phyloP scores from a whole-genome alignment of 2,888 invertebrate species.

The Lumbricus terrestris region DNA sequence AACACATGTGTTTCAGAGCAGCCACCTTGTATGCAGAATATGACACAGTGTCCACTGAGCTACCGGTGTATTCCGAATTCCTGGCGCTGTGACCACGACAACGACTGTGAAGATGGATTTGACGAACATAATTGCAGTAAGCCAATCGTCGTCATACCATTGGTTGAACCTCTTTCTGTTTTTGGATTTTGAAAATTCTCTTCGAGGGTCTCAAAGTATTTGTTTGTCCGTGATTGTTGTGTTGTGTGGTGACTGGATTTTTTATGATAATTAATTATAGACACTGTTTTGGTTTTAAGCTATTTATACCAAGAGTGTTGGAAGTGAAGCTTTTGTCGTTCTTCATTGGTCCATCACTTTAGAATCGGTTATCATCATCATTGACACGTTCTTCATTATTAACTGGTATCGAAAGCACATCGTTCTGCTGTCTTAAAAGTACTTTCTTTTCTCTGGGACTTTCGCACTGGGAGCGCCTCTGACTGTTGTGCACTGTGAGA shows the following conservation, averaged over 20 bases:
- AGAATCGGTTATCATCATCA: too few relatives aligned
- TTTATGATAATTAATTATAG: background rate
- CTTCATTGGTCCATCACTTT: too few relatives aligned
- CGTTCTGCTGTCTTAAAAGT: too few relatives aligned
- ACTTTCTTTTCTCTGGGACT: too few relatives aligned
- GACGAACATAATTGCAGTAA: conserved; percentile 65
- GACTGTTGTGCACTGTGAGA: too few relatives aligned
- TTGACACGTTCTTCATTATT: too few relatives aligned
- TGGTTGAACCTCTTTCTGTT: background rate
- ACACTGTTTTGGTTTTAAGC: background rate
- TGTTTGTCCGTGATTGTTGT: background rate
- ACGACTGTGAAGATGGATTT: conserved; percentile 69
- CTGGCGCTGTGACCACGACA: conserved; percentile 46
- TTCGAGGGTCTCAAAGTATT: background rate
- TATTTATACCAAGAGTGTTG: background rate
- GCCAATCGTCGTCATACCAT: conserved; percentile 19
- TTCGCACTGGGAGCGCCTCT: too few relatives aligned
- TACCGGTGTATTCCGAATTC: conserved; percentile 54
- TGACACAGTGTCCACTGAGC: conserved; percentile 5
- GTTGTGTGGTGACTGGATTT: background rate
- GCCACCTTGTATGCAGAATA: conserved; percentile 9
- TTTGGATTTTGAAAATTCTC: background rate
- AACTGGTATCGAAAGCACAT: too few relatives aligned
- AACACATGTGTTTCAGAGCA: background rate
- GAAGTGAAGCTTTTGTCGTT: too few relatives aligned